Evolutionary conservation across 2,888 invertebrate genomes (phyloP), one percentile per base, ranked within the genome.

Genomic region (Phalera bucephala): DNA sequence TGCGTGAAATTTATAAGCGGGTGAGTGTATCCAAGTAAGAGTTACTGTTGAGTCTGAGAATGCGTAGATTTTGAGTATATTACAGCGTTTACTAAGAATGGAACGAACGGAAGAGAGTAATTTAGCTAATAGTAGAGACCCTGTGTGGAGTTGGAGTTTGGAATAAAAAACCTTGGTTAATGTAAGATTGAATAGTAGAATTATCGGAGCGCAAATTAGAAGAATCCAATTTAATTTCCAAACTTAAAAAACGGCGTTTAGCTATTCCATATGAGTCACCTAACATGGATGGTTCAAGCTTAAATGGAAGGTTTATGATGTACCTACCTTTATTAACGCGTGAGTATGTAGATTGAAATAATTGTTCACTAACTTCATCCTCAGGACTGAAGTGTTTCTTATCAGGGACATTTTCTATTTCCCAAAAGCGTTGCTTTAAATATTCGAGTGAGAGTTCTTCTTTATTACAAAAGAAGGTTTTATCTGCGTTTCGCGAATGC

Each of bases 41-140:
- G 45, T 30, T 1, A 49, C 22, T 9, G 36, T 41, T 4, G 48
- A 45, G 10, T 49, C 42, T 0, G 45, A 37, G 21, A 49, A 49
- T 2, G 36, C 35, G 9, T 22, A 22, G 1, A 22, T 22, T 2
- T 22, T 9, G 2, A n/a, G 1, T 22, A 22, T 22, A 6, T 22
- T n/a, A 9, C 22, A 22, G 19, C 9, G 22, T 22, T 22, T 22
- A 2, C 9, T n/a, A 22, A 22, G 9, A 2, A 22, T n/a, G 7
- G 2, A n/a, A 9, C 22, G 22, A 22, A 22, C 22, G 8, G 22
- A 22, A n/a, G 22, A 7, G 9, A 22, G n/a, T 22, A 22, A n/a
- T 9, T 22, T 22, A 9, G 22, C 22, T 7, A 22, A n/a, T 3
- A 22, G 3, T 8, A 22, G 3, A 22, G n/a, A 6, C 19, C n/a